Evolutionary conservation across 2,797 vertebrate genomes (phyloP).

Genomic region (Kryptolebias ocellatus): DNA sequence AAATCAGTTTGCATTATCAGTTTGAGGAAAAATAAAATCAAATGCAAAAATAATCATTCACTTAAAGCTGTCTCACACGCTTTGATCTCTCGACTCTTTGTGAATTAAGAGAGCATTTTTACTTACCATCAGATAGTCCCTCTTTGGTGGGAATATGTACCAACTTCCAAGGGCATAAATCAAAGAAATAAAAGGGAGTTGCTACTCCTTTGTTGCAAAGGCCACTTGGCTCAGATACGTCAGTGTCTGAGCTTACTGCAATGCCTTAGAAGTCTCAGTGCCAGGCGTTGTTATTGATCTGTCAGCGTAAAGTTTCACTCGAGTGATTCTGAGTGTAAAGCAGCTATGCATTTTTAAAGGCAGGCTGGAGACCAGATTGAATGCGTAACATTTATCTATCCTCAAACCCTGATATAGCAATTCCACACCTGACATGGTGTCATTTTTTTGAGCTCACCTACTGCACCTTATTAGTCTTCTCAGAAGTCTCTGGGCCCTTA

Average conservation of each 20-base stretch:
- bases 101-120: constrained; percentile 71
- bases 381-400: constrained; percentile 71
- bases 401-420: constrained; percentile 57
- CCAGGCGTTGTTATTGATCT: constrained; percentile 78
- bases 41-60: constrained; percentile 58
- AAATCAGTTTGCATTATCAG: constrained; percentile 31
- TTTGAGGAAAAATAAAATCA: constrained; percentile 58
- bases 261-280: constrained; percentile 68
- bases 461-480: constrained; percentile 29
- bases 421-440: constrained; percentile 53
- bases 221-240: constrained; percentile 75
- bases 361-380: constrained; percentile 46
- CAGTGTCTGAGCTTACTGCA: constrained; percentile 72
- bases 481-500: constrained; percentile 43
- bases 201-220: constrained; percentile 77
- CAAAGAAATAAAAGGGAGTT: constrained; percentile 71
- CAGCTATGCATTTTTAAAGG: constrained; percentile 70
- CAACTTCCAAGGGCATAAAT: constrained; percentile 73
- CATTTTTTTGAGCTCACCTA: constrained; percentile 16
- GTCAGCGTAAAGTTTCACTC: constrained; percentile 79
- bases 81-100: constrained; percentile 67
- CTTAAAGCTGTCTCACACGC: constrained; percentile 40
- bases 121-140: constrained; percentile 61
- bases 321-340: constrained; percentile 73
- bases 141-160: constrained; percentile 71